phyloP scores from a whole-genome alignment of 1,140 invertebrate species.

The Condylostylus longicornis region DNA sequence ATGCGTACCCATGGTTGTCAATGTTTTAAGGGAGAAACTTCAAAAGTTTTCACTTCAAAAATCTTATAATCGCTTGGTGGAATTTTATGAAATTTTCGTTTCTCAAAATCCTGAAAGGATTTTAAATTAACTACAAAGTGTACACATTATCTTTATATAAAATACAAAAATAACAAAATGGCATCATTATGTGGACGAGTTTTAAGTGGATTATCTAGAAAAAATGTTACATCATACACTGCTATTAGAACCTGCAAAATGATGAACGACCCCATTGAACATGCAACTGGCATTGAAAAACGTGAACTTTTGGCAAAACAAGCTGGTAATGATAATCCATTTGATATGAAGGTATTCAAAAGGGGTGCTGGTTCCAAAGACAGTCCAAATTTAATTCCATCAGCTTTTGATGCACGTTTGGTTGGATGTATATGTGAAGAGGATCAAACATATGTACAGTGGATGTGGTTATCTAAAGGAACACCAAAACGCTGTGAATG shows the following conservation, averaged over 20 bases:
- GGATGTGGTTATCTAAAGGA: constrained; percentile 87
- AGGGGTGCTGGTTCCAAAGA: constrained; percentile 69
- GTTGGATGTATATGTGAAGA: constrained; percentile 96
- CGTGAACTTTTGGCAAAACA: constrained; percentile 68
- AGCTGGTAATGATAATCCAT: constrained; percentile 83
- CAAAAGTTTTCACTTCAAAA: no score
- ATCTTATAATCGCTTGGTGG: no score
- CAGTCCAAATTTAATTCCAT: constrained; percentile 76
- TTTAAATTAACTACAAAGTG: no score
- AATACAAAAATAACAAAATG: constrained; percentile 35
- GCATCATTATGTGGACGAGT: constrained; percentile 39
- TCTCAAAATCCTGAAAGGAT: no score
- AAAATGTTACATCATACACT: constrained; percentile 34
- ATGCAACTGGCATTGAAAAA: constrained; percentile 84
- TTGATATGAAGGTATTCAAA: constrained; percentile 66
- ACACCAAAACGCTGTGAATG: constrained; percentile 83
- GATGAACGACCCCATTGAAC: constrained; percentile 75
- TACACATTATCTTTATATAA: no score
- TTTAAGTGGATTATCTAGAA: constrained; percentile 34
- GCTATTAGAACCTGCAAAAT: constrained; percentile 34
- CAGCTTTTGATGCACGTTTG: constrained; percentile 72
- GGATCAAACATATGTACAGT: constrained; percentile 71
- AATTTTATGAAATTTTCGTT: no score
- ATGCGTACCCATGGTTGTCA: no score
- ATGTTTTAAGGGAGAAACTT: no score